phyloP scores from a whole-genome alignment of 2,888 invertebrate species.

The Luperina nickerlii region DNA sequence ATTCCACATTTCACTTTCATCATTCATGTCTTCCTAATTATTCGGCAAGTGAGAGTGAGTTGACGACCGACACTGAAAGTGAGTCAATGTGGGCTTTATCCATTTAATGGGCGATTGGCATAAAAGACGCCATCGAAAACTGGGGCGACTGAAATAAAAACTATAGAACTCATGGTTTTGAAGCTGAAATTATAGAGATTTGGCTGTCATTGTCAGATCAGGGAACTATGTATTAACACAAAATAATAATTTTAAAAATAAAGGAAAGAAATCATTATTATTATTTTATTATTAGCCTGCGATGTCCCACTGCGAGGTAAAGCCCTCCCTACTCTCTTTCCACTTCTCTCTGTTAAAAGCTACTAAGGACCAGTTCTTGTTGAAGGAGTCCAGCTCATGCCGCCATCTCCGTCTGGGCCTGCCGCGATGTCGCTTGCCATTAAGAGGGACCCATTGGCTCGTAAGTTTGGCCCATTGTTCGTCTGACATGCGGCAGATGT shows the following conservation, averaged over 20 bases:
- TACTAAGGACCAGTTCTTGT: no score
- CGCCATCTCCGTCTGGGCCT: no score
- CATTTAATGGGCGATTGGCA: slow-evolving; percentile 21
- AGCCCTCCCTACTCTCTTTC: no score
- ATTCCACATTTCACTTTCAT: slow-evolving; percentile 41
- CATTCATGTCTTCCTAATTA: slow-evolving; percentile 26
- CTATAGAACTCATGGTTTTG: slow-evolving; percentile 2
- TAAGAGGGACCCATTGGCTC: no score
- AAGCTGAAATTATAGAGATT: neutral
- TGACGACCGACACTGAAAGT: slow-evolving; percentile 49
- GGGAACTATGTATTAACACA: neutral
- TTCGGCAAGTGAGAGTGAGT: slow-evolving; percentile 50
- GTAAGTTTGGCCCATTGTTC: no score
- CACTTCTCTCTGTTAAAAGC: no score
- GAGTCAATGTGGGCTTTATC: slow-evolving; percentile 58
- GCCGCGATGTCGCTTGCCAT: no score
- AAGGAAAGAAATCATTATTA: neutral
- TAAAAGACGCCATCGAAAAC: slow-evolving; percentile 32
- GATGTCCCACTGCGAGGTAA: no score
- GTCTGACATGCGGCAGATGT: no score
- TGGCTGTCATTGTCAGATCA: neutral
- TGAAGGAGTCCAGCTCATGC: no score
- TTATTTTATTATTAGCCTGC: no score
- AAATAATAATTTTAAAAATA: neutral
- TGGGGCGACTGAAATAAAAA: slow-evolving; percentile 27